Evolutionary conservation across 2,888 invertebrate genomes (phyloP).

Genomic region (Coelinius sp.): DNA sequence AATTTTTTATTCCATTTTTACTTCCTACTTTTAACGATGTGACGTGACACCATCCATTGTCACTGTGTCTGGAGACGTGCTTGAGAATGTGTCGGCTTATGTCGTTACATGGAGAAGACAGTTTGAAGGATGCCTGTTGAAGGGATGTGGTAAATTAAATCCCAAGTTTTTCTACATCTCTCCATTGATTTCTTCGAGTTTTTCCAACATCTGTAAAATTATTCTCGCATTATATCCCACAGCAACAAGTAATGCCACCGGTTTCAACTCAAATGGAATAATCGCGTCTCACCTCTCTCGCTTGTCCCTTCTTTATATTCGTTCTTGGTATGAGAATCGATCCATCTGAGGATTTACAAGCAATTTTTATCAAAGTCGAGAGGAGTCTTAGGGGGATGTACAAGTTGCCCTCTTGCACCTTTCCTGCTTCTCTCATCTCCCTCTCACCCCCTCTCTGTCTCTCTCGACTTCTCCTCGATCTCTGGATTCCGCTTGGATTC

Average conservation of each 20-base stretch:
- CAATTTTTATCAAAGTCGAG: slow-evolving; percentile 8
- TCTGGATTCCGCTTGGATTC: slow-evolving; percentile 54
- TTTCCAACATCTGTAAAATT: neutral
- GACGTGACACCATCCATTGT: slow-evolving; percentile 32
- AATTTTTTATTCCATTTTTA: slow-evolving; percentile 4
- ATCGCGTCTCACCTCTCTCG: slow-evolving; percentile 14
- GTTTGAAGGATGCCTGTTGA: neutral
- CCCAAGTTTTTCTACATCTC: neutral
- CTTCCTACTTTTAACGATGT: slow-evolving; percentile 23
- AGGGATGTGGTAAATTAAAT: neutral
- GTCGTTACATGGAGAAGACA: slow-evolving; percentile 29
- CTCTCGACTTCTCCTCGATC: slow-evolving; percentile 35
- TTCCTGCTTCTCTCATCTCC: neutral
- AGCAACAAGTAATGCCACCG: slow-evolving; percentile 14
- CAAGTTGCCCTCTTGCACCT: slow-evolving; percentile 8
- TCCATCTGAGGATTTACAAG: neutral
- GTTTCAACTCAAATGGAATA: slow-evolving; percentile 20
- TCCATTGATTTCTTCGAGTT: neutral
- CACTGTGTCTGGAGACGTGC: slow-evolving; percentile 21
- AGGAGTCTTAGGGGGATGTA: neutral
- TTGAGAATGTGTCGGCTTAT: slow-evolving; percentile 38
- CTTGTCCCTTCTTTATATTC: slow-evolving; percentile 1
- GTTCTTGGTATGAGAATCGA: slow-evolving; percentile 10
- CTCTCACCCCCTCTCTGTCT: slow-evolving; percentile 36
- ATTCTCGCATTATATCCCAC: neutral